Base-by-base conservation (phyloP, 1,140 invertebrate genomes). In the Philopotamus ludificatus region DNA sequence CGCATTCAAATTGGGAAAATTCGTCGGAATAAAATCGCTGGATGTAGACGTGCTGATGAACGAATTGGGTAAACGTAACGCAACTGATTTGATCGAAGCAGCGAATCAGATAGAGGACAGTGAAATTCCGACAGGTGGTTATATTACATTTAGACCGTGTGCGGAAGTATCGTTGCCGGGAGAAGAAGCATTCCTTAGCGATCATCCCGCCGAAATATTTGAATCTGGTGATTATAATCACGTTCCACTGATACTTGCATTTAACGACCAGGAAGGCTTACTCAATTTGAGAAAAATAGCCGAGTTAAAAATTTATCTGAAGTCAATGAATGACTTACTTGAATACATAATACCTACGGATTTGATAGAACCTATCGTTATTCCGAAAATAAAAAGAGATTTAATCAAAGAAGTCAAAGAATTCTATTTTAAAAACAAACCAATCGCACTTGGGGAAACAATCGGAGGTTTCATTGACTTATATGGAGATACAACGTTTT, bases 261-360 rank as follows among this genome's bases (percentile, higher is more conserved):
- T 73, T 42, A 79, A 76, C 10, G 73, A 79, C 54, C 74, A 74
- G 18, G 79, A 81, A 72, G 79, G 79, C 0, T 75, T 78, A 49
- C 77, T 75, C 66, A 76, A 78, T 45, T 34, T 78, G n/a, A 73
- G 70, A 15, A 65, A 67, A 54, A 60, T 70, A 9, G 67, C 76
- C 34, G 28, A 55, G 25, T 2, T 45, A 10, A n/a, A 34, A 44
- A 44, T 23, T 2, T 18, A 4, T 57, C 26, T 64, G n/a, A 64
- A 25, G 16, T 26, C 7, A 1, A 21, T 57, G 1, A 21, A 57
- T 15, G 41, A 47, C 9, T 16, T 16, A 2, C 49, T 57, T 42
- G 51, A 45, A 25, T 57, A 49, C 23, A 22, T 18, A 9, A 1
- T 64, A 8, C 51, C 41, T 0, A 2, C 16, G 1, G 25, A 28